phyloP scores from a whole-genome alignment of 2,888 invertebrate genomes.

The Agrochola litura region DNA sequence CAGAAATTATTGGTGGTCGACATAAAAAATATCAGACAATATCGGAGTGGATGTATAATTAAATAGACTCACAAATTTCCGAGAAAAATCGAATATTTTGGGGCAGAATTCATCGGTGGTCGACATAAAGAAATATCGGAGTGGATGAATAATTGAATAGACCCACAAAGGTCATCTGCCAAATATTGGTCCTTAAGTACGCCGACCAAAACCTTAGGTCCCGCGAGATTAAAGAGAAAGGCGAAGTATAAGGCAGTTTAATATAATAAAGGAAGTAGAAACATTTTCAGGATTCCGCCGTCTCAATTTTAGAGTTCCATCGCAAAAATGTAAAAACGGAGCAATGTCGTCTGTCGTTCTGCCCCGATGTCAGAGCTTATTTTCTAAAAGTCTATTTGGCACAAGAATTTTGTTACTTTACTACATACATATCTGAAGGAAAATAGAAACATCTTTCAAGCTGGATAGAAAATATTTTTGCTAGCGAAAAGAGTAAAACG shows the following conservation, averaged over 20 bases:
- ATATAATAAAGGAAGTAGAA: conserved; percentile 51
- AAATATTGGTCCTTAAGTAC: conserved; percentile 34
- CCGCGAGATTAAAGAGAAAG: conserved; percentile 29
- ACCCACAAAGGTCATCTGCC: conserved; percentile 37
- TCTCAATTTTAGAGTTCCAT: conserved; percentile 52
- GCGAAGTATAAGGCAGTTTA: conserved; percentile 34
- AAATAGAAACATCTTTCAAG: conserved; percentile 41
- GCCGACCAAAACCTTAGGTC: conserved; percentile 19
- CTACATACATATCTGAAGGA: conserved; percentile 37
- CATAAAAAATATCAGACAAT: conserved; percentile 24
- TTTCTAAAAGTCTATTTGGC: conserved; percentile 61
- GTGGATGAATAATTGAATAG: conserved; percentile 48
- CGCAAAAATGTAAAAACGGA: conserved; percentile 58
- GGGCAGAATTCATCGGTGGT: background rate
- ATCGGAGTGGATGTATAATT: conserved; percentile 41
- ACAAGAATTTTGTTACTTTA: conserved; percentile 50
- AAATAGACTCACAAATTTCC: conserved; percentile 38
- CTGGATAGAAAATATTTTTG: conserved; percentile 17
- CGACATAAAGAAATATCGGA: conserved; percentile 27
- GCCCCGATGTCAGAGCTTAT: conserved; percentile 47
- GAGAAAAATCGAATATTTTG: background rate
- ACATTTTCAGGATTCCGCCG: conserved; percentile 49
- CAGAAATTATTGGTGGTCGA: background rate
- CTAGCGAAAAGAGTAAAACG: background rate
- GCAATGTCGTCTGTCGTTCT: conserved; percentile 50